Conservation (phyloP, 2,888 invertebrate genomes). For the Hedya salicella region DNA sequence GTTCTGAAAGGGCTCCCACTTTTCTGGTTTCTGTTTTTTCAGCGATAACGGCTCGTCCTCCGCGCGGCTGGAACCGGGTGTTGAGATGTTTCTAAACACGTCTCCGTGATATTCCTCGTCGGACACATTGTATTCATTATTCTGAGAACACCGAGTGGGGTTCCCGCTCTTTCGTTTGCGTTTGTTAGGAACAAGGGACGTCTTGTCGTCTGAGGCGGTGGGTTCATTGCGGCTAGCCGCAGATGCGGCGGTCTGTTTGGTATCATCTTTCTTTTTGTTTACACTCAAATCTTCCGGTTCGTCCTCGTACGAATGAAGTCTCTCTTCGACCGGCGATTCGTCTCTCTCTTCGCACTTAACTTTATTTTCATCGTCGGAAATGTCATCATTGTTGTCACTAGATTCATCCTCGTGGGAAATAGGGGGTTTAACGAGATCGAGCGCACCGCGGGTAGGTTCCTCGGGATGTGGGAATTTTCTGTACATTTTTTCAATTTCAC, state of each 20-base stretch:
- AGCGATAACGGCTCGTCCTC: slow-evolving; percentile 78
- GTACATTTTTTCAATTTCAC: slow-evolving; percentile 83
- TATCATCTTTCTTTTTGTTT: slow-evolving; percentile 87
- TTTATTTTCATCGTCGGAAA: slow-evolving; percentile 71
- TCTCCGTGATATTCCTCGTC: slow-evolving; percentile 79
- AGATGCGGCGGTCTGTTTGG: slow-evolving; percentile 74
- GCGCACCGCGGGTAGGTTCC: slow-evolving; percentile 64
- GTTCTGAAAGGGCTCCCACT: slow-evolving; percentile 78
- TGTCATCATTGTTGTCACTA: slow-evolving; percentile 71
- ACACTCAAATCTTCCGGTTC: slow-evolving; percentile 89
- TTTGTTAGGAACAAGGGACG: slow-evolving; percentile 85
- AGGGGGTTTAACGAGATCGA: slow-evolving; percentile 70
- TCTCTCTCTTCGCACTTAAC: slow-evolving; percentile 57
- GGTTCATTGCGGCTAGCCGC: slow-evolving; percentile 66
- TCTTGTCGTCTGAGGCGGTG: slow-evolving; percentile 77
- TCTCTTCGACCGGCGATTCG: slow-evolving; percentile 63
- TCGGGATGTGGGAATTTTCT: slow-evolving; percentile 74
- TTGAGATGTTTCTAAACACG: slow-evolving; percentile 76
- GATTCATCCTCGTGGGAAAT: slow-evolving; percentile 67
- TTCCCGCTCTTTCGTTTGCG: slow-evolving; percentile 93
- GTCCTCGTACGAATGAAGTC: slow-evolving; percentile 75
- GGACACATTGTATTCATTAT: slow-evolving; percentile 77
- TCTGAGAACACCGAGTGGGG: slow-evolving; percentile 90
- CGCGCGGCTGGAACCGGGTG: slow-evolving; percentile 70
- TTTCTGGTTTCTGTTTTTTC: slow-evolving; percentile 80